A percentile compares a stretch with the other conserved stretches of the same genome.
Conservation (phyloP, 2,888 invertebrate genomes). For the Eulithis testata region DNA sequence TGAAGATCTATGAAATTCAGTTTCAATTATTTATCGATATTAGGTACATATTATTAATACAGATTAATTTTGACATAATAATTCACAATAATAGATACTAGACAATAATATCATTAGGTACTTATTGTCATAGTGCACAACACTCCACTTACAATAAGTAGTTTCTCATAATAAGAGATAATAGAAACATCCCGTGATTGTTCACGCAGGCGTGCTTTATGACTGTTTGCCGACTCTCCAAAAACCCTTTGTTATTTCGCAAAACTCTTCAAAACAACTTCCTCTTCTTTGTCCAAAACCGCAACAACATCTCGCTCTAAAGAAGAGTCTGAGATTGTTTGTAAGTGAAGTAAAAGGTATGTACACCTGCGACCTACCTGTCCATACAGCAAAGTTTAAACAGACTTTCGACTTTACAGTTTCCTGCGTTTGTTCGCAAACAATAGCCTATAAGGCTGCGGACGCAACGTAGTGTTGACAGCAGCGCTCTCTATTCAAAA, state of each 20-base stretch:
- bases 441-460: conserved; percentile 76
- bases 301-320: conserved; percentile 39
- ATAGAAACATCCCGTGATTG: conserved; percentile 38
- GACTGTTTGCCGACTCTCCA: conserved; percentile 46
- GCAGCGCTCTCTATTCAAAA: conserved; percentile 70
- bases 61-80: no score
- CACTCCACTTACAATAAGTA: conserved; percentile 35
- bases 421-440: conserved; percentile 81
- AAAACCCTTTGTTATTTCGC: conserved; percentile 67
- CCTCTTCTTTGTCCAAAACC: conserved; percentile 74
- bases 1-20: no score
- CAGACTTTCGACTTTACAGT: conserved; percentile 80
- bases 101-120: neutral
- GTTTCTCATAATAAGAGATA: conserved; percentile 41
- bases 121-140: conserved; percentile 17
- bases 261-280: conserved; percentile 73
- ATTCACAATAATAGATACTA: neutral
- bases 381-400: conserved; percentile 76
- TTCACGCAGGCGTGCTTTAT: conserved; percentile 40
- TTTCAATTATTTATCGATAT: no score
- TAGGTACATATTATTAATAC: no score
- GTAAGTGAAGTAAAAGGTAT: conserved; percentile 25
- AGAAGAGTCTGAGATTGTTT: conserved; percentile 32
- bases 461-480: conserved; percentile 62
- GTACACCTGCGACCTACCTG: conserved; percentile 81